phyloP scores from a whole-genome alignment of 2,888 invertebrate genomes.

The Metopia argyrocephala region DNA sequence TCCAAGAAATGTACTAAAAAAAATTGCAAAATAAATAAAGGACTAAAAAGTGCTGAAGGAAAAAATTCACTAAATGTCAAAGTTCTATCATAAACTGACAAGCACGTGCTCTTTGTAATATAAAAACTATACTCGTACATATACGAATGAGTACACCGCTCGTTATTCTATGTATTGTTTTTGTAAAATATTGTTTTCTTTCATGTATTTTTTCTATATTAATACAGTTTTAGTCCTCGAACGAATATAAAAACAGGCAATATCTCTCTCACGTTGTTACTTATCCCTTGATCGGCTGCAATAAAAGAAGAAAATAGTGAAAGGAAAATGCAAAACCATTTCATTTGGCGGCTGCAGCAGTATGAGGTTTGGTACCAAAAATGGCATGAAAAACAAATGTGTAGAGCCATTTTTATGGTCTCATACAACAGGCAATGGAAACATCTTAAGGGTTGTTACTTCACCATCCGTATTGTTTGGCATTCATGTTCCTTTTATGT shows the following conservation, averaged over 20 bases:
- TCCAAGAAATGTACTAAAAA: conserved; percentile 11
- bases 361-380: background rate
- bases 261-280: conserved; percentile 41
- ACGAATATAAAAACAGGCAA: conserved; percentile 18
- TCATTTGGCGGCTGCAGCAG: background rate
- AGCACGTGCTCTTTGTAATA: conserved; percentile 57
- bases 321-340: conserved; percentile 40
- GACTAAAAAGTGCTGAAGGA: background rate
- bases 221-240: background rate
- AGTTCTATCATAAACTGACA: conserved; percentile 58
- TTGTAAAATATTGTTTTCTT: background rate
- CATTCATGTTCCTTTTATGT: background rate
- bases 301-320: background rate
- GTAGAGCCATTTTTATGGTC: conserved; percentile 30
- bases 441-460: conserved; percentile 59
- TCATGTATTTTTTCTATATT: background rate
- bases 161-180: background rate
- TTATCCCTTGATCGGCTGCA: conserved; percentile 53
- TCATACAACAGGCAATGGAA: background rate
- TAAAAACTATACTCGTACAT: conserved; percentile 11
- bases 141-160: conserved; percentile 1
- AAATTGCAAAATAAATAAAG: background rate
- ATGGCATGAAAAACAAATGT: background rate
- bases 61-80: conserved; percentile 49
- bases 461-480: conserved; percentile 9